These are phyloP conservation scores for Ennomos quercinarius DNA, from an alignment of 2,888 invertebrate genomes.

Conservation along the genomic window DNA sequence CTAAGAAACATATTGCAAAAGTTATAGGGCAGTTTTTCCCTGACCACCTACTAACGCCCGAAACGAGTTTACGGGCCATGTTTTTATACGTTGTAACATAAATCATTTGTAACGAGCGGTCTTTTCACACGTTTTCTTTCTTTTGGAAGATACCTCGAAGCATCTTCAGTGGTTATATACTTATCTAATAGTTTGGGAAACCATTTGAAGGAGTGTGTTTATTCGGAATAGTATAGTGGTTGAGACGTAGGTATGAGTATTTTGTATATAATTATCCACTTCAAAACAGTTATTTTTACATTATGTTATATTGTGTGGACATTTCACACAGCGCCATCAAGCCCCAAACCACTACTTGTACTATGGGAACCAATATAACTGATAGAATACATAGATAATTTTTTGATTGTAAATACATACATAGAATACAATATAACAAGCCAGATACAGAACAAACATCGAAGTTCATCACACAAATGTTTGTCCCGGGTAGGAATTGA, in stretches of 20 bases:
- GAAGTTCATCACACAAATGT: too few relatives aligned
- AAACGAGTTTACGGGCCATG: slow-evolving; percentile 58
- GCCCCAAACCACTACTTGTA: too few relatives aligned
- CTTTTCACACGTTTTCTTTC: slow-evolving; percentile 74
- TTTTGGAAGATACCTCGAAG: slow-evolving; percentile 45
- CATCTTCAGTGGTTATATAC: slow-evolving; percentile 37
- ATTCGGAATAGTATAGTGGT: slow-evolving; percentile 10
- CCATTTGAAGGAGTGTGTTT: slow-evolving; percentile 27
- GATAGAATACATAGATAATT: too few relatives aligned
- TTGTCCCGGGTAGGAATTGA: too few relatives aligned
- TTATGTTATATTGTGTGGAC: too few relatives aligned
- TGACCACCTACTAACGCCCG: slow-evolving; percentile 59
- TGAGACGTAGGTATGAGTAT: neutral
- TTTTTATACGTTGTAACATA: slow-evolving; percentile 68
- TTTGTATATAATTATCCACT: too few relatives aligned
- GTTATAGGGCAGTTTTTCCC: slow-evolving; percentile 56
- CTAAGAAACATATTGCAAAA: slow-evolving; percentile 44
- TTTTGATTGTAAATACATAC: too few relatives aligned
- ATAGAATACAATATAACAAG: too few relatives aligned
- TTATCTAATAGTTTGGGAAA: slow-evolving; percentile 44
- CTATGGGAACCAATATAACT: too few relatives aligned
- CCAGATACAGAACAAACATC: too few relatives aligned
- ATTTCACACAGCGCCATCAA: too few relatives aligned
- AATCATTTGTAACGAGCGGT: slow-evolving; percentile 76
- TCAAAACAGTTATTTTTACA: too few relatives aligned